A percentile compares a stretch with the other conserved stretches of the same genome.
phyloP scores from a whole-genome alignment of 2,113 vertebrate genomes.

The Cyanistes caeruleus region DNA sequence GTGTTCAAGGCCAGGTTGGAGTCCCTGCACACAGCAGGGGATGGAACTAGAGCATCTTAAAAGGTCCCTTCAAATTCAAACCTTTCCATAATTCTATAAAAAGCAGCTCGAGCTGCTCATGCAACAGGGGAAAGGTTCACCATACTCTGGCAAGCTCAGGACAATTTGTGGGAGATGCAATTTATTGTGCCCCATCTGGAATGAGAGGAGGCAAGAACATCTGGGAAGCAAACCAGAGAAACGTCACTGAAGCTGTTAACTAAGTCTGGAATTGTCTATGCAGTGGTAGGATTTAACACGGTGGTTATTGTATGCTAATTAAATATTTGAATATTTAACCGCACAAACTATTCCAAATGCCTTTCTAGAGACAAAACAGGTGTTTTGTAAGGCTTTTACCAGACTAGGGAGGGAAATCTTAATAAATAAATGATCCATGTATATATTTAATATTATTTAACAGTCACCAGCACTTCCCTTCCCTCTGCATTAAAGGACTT shows the following conservation, averaged over 20 bases:
- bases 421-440: slow-evolving; percentile 69
- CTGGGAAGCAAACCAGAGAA: neutral
- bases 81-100: neutral
- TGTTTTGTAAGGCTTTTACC: slow-evolving; percentile 32
- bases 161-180: neutral
- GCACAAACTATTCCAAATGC: slow-evolving; percentile 61
- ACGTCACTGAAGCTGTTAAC: neutral
- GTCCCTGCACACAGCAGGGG: neutral
- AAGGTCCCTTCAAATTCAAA: neutral
- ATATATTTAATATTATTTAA: slow-evolving; percentile 48
- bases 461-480: neutral
- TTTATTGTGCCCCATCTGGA: neutral
- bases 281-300: slow-evolving; percentile 46
- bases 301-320: slow-evolving; percentile 73
- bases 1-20: neutral
- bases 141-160: neutral
- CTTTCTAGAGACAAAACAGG: slow-evolving; percentile 46
- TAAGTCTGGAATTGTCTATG: slow-evolving; percentile 41
- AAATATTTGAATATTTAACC: slow-evolving; percentile 76
- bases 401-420: slow-evolving; percentile 34
- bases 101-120: neutral
- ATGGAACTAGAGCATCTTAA: neutral
- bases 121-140: neutral
- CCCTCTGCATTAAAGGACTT: slow-evolving; percentile 33
- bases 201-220: neutral